A percentile compares a stretch with the other conserved stretches of the same genome.
phyloP scores from a whole-genome alignment of 2,888 invertebrate genomes.

The Cynaeus angustus region DNA sequence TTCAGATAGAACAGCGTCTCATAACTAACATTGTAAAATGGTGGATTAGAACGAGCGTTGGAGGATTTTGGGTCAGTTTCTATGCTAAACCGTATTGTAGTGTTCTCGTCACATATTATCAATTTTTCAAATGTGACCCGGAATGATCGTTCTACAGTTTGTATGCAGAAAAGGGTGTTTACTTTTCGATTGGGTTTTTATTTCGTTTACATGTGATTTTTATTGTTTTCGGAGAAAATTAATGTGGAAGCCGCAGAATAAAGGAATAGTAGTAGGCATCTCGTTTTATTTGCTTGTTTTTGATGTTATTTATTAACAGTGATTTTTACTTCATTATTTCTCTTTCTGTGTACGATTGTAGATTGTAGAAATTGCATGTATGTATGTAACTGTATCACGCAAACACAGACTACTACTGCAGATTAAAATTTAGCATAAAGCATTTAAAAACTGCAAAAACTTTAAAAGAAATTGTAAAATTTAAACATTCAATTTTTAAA shows the following conservation, averaged over 20 bases:
- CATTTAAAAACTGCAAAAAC: no score
- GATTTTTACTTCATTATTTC: no score
- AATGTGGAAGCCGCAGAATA: background rate
- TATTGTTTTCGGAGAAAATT: slow-evolving; percentile 15
- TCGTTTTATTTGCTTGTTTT: no score
- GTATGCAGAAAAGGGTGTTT: slow-evolving; percentile 35
- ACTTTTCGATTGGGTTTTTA: slow-evolving; percentile 28
- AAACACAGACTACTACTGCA: no score
- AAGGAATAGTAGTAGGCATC: no score
- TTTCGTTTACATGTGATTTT: slow-evolving; percentile 5
- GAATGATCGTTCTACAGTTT: slow-evolving; percentile 13
- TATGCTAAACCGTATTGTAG: slow-evolving; percentile 18
- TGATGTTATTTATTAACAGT: no score
- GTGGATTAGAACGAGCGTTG: slow-evolving; percentile 13
- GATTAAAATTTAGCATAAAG: no score
- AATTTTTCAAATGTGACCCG: slow-evolving; percentile 39
- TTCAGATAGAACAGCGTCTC: slow-evolving; percentile 24
- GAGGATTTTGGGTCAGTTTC: slow-evolving; percentile 34
- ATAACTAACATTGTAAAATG: slow-evolving; percentile 42
- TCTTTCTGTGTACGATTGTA: no score
- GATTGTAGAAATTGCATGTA: no score
- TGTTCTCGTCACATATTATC: slow-evolving; percentile 40
- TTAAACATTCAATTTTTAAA: no score
- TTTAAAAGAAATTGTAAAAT: no score
- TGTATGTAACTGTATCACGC: no score